phyloP scores from a whole-genome alignment of 2,113 vertebrate genomes.

The Mesoclemmys tuberculata region DNA sequence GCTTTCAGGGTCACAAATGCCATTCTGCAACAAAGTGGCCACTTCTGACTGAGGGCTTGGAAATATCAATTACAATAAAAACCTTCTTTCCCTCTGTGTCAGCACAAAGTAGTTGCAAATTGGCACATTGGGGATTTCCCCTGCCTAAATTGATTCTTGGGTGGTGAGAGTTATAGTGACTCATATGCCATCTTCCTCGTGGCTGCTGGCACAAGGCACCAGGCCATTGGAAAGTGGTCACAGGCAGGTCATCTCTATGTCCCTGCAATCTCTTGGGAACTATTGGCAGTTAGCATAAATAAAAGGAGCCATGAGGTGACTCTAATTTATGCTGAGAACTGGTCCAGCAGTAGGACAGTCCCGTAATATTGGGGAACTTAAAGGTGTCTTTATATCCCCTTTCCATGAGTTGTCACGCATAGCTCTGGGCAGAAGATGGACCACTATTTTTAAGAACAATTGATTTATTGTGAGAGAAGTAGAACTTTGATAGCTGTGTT shows the following conservation, averaged over 20 bases:
- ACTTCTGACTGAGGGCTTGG: background rate
- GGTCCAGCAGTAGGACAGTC: background rate
- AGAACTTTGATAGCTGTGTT: background rate
- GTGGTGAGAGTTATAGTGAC: background rate
- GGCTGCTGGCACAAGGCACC: background rate
- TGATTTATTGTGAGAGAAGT: background rate
- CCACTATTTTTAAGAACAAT: background rate
- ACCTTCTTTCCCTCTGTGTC: background rate
- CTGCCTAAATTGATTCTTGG: background rate
- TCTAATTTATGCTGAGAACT: background rate
- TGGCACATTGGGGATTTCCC: background rate
- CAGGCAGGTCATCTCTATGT: background rate
- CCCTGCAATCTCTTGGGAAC: background rate
- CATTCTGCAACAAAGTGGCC: background rate
- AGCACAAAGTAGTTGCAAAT: background rate
- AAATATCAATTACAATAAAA: background rate
- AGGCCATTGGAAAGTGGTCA: background rate
- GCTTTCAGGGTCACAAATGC: background rate
- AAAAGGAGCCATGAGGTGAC: background rate
- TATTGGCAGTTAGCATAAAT: background rate
- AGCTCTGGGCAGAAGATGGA: background rate
- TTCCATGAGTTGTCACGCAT: background rate
- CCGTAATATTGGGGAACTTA: background rate
- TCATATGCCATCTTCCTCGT: background rate
- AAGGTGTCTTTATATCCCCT: background rate